Conservation (phyloP, 2,888 invertebrate genomes). For the Stramonita haemastoma region DNA sequence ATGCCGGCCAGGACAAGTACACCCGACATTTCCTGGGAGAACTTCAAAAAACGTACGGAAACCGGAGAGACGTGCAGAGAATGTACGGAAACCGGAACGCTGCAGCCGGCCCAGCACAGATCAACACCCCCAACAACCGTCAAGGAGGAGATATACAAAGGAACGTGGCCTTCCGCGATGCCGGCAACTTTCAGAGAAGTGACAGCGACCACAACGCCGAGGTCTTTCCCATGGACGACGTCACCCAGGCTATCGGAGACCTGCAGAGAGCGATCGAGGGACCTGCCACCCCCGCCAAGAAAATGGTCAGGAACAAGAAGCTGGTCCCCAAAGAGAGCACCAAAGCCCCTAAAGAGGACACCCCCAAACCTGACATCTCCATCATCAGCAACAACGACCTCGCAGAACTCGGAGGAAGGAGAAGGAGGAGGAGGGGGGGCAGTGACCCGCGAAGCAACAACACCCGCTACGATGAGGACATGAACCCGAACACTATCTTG, state of each 20-base stretch:
- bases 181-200: not conserved
- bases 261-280: constrained; percentile 16
- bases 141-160: not conserved
- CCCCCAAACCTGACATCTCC: too few species aligned
- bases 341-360: not conserved
- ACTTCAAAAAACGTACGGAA: not conserved
- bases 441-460: not conserved
- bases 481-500: not conserved
- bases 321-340: not conserved
- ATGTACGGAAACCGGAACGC: not conserved
- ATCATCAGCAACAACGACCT: not conserved
- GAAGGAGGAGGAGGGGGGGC: not conserved
- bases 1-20: not conserved
- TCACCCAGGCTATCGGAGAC: not conserved
- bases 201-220: not conserved
- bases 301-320: constrained; percentile 5
- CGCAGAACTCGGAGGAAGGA: not conserved
- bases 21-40: not conserved
- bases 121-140: not conserved
- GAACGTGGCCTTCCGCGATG: not conserved
- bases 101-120: not conserved
- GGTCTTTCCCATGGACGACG: not conserved
- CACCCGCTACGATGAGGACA: not conserved
- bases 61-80: too few species aligned
- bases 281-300: constrained; percentile 20